Evolutionary conservation across 1,140 invertebrate species (phyloP).

Genomic region (Lethrus apterus): DNA sequence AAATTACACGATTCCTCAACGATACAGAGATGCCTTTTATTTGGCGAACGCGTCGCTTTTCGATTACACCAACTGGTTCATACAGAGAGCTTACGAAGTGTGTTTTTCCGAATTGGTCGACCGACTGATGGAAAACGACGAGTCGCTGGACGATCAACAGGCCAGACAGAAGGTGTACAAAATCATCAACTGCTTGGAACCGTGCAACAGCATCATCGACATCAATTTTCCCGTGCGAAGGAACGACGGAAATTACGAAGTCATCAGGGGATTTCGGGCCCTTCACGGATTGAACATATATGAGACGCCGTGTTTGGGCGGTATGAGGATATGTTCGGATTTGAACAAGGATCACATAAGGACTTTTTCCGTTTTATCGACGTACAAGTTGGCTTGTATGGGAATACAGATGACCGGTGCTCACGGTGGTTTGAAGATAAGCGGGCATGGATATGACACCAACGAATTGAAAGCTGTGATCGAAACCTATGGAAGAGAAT

Average conservation of each 20-base stretch:
- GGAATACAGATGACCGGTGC: slow-evolving; percentile 76
- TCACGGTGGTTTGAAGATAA: slow-evolving; percentile 81
- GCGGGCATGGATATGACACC: slow-evolving; percentile 68
- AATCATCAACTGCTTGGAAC: slow-evolving; percentile 65
- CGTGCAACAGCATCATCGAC: slow-evolving; percentile 65
- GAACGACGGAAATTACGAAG: slow-evolving; percentile 69
- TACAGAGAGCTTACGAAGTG: slow-evolving; percentile 56
- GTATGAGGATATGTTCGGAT: slow-evolving; percentile 19
- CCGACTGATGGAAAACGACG: slow-evolving; percentile 47
- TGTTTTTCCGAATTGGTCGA: slow-evolving; percentile 59
- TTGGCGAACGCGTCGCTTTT: slow-evolving; percentile 61
- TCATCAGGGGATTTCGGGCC: slow-evolving; percentile 73
- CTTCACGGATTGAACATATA: slow-evolving; percentile 77
- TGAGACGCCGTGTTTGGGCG: slow-evolving; percentile 40
- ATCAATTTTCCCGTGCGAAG: slow-evolving; percentile 72
- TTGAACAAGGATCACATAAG: slow-evolving; percentile 53
- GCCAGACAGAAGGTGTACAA: slow-evolving; percentile 56
- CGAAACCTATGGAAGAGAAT: slow-evolving; percentile 69
- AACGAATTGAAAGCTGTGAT: slow-evolving; percentile 81
- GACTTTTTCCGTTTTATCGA: slow-evolving; percentile 79
- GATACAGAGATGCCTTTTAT: slow-evolving; percentile 48
- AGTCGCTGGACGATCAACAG: slow-evolving; percentile 54
- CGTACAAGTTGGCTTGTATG: slow-evolving; percentile 72
- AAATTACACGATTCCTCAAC: slow-evolving; percentile 52
- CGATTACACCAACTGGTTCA: slow-evolving; percentile 66